These are phyloP conservation scores for Dicrurus megarhynchus DNA, from an alignment of 2,113 vertebrate genomes.

Conservation along the genomic window DNA sequence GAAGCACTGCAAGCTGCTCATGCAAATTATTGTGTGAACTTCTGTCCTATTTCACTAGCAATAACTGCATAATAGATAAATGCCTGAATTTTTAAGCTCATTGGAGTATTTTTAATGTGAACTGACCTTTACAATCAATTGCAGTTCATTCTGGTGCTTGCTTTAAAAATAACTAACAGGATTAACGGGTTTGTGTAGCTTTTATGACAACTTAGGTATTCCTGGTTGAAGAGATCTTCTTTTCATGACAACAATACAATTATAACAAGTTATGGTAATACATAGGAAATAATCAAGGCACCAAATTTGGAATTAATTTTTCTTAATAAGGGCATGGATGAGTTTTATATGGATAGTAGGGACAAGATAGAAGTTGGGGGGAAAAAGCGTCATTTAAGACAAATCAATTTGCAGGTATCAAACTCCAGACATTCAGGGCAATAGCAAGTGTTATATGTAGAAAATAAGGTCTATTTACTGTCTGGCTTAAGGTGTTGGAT, in stretches of 20 bases:
- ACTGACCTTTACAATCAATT: conserved; percentile 31
- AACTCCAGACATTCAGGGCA: neutral
- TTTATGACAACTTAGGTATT: neutral
- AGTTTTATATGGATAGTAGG: neutral
- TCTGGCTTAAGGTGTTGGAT: neutral
- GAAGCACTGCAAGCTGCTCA: neutral
- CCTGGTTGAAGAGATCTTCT: neutral
- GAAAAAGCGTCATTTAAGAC: neutral
- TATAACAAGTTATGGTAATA: neutral
- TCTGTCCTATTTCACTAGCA: conserved; percentile 1
- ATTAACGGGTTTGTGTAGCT: conserved; percentile 38
- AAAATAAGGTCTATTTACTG: neutral
- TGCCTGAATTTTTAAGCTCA: conserved; percentile 10
- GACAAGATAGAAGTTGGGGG: neutral
- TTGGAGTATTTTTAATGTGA: conserved; percentile 31
- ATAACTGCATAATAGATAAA: conserved; percentile 21
- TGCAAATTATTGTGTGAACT: neutral
- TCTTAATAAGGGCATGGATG: neutral
- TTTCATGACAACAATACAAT: neutral
- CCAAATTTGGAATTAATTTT: neutral
- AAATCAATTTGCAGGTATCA: neutral
- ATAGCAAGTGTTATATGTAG: accelerated
- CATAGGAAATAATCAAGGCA: neutral
- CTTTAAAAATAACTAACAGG: conserved; percentile 38
- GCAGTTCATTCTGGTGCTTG: neutral